Base-by-base conservation (phyloP, 2,888 invertebrate species). In the Trachelus troglodyta region DNA sequence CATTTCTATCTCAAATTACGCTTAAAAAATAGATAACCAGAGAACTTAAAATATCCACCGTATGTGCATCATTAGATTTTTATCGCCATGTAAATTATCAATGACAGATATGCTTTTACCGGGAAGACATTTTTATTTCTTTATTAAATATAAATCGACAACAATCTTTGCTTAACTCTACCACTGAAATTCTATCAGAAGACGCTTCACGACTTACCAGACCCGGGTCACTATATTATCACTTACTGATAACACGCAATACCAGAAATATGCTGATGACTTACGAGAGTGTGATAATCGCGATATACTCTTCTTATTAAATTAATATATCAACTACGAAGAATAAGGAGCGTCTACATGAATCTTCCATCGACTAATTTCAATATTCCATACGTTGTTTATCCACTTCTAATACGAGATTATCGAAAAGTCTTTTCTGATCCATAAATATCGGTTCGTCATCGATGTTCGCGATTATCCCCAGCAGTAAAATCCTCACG, bases 141-240 rank as follows among this genome's bases (percentile, higher is more conserved):
- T 56, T 23, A 56, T 56, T 56, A 56, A 56, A 56, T 56, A 6
- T 56, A 56, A 23, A 56, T 56, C 9, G 40, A 23, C 40, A 56
- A 6, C 6, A 56, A 56, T 56, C 40, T 56, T 56, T 56, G 23
- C 40, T 56, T 23, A 23, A 56, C 40, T 23, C 23, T 56, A 40
- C 40, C 40, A 56, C 40, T 56, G 30, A 71, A 71, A 34, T 71
- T 31, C 33, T 71, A 71, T 33, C 30, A 15, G 6, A 6, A 71
- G 71, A n/a, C 3, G 6, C 15, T 15, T 34, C 71, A 34, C 56
- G 69, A 73, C 69, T 69, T 75, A 35, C 76, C 78, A 73, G 76
- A 75, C 79, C 69, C 74, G 79, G 79, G 79, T 79, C 79, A 76
- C 69, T 76, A 31, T 74, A 76, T 74, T 79, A 76, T 74, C 74